Conservation (phyloP, 2,888 invertebrate species). For the Phortica okadai region DNA sequence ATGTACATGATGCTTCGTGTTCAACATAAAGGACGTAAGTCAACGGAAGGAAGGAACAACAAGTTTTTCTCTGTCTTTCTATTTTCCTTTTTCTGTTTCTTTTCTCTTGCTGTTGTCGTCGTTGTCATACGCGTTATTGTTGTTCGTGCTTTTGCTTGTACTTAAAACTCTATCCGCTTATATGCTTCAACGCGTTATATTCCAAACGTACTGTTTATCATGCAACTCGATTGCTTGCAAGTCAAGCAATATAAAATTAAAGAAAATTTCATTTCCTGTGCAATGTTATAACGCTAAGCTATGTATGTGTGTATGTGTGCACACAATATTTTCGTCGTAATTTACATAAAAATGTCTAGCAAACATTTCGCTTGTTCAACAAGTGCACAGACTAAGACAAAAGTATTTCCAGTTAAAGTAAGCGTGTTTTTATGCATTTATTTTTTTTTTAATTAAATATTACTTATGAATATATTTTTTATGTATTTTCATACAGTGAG, state of each 20-base stretch:
- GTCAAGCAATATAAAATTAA: slow-evolving; percentile 20
- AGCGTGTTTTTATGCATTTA: too few species aligned
- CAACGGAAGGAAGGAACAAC: neutral
- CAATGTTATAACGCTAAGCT: neutral
- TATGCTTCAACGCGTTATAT: slow-evolving; percentile 8
- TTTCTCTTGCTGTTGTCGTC: too few species aligned
- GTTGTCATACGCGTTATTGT: too few species aligned
- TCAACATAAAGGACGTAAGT: neutral
- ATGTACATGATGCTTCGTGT: neutral
- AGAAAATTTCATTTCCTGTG: slow-evolving; percentile 23
- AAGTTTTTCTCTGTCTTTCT: neutral
- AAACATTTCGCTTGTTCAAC: too few species aligned
- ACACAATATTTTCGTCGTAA: too few species aligned
- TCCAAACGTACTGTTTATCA: neutral
- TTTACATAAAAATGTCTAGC: too few species aligned
- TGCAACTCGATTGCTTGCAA: neutral
- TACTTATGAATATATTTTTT: too few species aligned
- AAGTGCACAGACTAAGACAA: too few species aligned
- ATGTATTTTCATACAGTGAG: too few species aligned
- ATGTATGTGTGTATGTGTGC: neutral
- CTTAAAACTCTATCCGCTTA: slow-evolving; percentile 7
- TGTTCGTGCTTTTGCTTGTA: too few species aligned
- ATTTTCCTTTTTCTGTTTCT: neutral
- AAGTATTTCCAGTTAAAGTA: too few species aligned
- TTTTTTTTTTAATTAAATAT: too few species aligned